Evolutionary conservation across 2,888 invertebrate species (phyloP).

Genomic region (Cremastinae sp.): DNA sequence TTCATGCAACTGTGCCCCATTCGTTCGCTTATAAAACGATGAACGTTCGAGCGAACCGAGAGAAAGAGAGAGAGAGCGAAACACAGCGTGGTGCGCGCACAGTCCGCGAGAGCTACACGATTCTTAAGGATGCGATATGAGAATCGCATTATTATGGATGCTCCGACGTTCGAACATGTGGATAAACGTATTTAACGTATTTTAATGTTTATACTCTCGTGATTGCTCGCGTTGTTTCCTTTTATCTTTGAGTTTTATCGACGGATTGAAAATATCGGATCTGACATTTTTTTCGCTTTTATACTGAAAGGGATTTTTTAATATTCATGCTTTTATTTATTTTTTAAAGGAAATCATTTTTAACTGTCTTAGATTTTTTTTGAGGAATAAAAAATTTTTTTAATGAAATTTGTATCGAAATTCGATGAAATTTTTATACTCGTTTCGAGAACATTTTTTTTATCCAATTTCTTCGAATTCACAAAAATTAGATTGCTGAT

Average conservation of each 20-base stretch:
- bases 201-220: constrained; percentile 6
- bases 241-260: constrained; percentile 16
- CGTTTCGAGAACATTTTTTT: too few relatives aligned
- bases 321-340: too few relatives aligned
- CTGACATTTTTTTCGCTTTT: background rate
- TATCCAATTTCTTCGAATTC: too few relatives aligned
- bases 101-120: constrained; percentile 65
- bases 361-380: too few relatives aligned
- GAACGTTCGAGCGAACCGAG: constrained; percentile 55
- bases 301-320: too few relatives aligned
- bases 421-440: too few relatives aligned
- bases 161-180: constrained; percentile 69
- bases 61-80: constrained; percentile 24
- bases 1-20: constrained; percentile 29
- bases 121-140: constrained; percentile 67
- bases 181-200: constrained; percentile 70
- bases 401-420: too few relatives aligned
- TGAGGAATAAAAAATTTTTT: too few relatives aligned
- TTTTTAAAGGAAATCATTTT: too few relatives aligned
- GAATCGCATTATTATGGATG: constrained; percentile 69
- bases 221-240: constrained; percentile 17
- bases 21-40: constrained; percentile 50
- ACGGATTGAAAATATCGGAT: background rate
- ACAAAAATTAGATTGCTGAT: too few relatives aligned
- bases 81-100: constrained; percentile 54